These are phyloP conservation scores for Allobates femoralis DNA, from an alignment of 2,797 vertebrate species.

Conservation along the genomic window DNA sequence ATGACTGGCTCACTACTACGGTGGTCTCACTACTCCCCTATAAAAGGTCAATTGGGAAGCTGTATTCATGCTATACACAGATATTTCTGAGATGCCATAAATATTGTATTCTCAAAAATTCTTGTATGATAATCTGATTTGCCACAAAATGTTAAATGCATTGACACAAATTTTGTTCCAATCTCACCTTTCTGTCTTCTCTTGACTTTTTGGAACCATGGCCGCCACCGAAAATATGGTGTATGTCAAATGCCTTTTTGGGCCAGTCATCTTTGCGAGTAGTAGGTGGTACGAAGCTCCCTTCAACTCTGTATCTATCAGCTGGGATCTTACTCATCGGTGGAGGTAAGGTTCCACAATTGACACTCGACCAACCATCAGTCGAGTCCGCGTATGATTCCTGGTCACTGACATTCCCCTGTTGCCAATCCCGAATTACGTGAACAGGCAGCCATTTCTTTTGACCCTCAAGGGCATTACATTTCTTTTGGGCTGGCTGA, in stretches of 20 bases:
- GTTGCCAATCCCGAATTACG: constrained; percentile 90
- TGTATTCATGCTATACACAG: too few relatives aligned
- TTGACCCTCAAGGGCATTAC: constrained; percentile 76
- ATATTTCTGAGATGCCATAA: too few relatives aligned
- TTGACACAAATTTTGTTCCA: neutral
- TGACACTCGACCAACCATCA: constrained; percentile 95
- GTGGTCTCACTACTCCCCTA: too few relatives aligned
- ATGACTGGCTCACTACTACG: too few relatives aligned
- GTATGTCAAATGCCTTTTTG: constrained; percentile 87
- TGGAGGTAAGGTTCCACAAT: constrained; percentile 95
- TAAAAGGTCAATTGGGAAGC: too few relatives aligned
- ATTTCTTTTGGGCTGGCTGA: constrained; percentile 80
- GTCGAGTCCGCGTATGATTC: constrained; percentile 98
- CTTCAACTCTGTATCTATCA: constrained; percentile 90
- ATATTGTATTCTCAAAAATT: too few relatives aligned
- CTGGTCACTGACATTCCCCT: constrained; percentile 89
- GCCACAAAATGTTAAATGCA: neutral
- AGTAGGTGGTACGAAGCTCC: constrained; percentile 78
- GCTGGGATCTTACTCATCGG: constrained; percentile 98
- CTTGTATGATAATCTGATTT: neutral
- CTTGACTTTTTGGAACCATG: constrained; percentile 78
- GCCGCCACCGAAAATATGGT: constrained; percentile 76
- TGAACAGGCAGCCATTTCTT: constrained; percentile 91
- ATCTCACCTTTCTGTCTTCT: constrained; percentile 86
- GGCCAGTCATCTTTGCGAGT: constrained; percentile 89